phyloP scores from a whole-genome alignment of 2,113 vertebrate genomes.

The Prionailurus viverrinus region DNA sequence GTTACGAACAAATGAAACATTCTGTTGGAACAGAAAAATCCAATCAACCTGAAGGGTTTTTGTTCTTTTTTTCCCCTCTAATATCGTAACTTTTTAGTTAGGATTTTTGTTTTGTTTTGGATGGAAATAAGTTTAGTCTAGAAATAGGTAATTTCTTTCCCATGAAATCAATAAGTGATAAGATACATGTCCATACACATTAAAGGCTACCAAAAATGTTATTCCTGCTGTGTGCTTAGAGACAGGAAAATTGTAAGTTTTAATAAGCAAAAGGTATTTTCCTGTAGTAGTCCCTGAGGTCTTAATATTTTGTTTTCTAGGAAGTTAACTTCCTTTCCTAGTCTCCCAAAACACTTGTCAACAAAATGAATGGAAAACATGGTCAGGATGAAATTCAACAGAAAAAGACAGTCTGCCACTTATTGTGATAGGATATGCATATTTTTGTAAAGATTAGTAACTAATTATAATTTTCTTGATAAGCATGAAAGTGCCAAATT shows the following conservation, averaged over 20 bases:
- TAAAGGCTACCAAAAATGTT: not conserved
- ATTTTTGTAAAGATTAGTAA: not conserved
- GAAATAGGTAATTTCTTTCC: slow-evolving; percentile 19
- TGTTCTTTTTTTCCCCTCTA: not conserved
- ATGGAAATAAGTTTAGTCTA: slow-evolving; percentile 3
- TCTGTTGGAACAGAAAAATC: not conserved
- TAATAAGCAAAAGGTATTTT: not conserved
- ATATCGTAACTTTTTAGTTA: not conserved
- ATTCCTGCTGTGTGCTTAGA: not conserved
- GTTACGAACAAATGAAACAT: not conserved
- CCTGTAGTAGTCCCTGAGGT: not conserved
- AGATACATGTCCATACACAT: not conserved
- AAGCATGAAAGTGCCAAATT: slow-evolving; percentile 1
- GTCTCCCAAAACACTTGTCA: not conserved
- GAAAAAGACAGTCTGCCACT: slow-evolving; percentile 20
- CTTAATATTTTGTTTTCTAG: slow-evolving; percentile 47
- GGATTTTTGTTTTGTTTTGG: not conserved
- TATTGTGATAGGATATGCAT: not conserved
- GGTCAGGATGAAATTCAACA: slow-evolving; percentile 42
- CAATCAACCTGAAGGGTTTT: not conserved
- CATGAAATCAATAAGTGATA: not conserved
- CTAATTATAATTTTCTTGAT: slow-evolving; percentile 32
- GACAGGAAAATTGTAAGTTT: not conserved
- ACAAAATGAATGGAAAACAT: not conserved
- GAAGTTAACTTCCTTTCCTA: not conserved